Conservation (phyloP, 2,888 invertebrate species). For the Platycheirus albimanus region DNA sequence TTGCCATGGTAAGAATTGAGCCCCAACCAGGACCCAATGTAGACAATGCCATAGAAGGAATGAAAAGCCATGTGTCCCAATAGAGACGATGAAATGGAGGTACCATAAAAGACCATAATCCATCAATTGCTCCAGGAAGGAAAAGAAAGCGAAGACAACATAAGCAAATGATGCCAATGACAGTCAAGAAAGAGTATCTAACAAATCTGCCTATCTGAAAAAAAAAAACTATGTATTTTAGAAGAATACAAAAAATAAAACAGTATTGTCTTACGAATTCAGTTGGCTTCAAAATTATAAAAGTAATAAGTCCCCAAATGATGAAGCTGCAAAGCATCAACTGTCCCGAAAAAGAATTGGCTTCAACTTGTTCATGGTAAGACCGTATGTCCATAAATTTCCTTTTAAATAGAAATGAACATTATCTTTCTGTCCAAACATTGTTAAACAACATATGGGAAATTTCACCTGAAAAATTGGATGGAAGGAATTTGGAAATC, state of each 20-base stretch:
- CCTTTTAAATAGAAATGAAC: background rate
- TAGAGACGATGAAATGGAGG: background rate
- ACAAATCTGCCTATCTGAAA: conserved; percentile 78
- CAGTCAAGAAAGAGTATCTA: conserved; percentile 75
- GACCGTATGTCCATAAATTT: background rate
- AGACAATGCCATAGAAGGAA: conserved; percentile 83
- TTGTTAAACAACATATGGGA: background rate
- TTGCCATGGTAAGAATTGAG: conserved; percentile 90
- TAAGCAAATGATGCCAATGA: conserved; percentile 75
- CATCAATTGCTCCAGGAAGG: conserved; percentile 76
- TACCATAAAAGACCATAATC: conserved; percentile 39
- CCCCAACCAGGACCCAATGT: conserved; percentile 94
- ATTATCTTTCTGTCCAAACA: background rate
- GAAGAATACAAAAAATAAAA: background rate
- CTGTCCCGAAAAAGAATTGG: conserved; percentile 76
- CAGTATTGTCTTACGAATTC: conserved; percentile 63
- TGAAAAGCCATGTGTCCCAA: conserved; percentile 11
- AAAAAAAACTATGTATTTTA: background rate
- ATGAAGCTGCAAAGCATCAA: conserved; percentile 75
- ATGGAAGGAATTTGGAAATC: too few relatives aligned
- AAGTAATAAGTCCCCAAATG: conserved; percentile 76
- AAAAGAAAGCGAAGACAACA: conserved; percentile 77
- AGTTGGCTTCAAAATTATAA: conserved; percentile 76
- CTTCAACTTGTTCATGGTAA: background rate
- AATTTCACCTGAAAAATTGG: background rate